phyloP scores from a whole-genome alignment of 2,888 invertebrate genomes.

The Labia minor region DNA sequence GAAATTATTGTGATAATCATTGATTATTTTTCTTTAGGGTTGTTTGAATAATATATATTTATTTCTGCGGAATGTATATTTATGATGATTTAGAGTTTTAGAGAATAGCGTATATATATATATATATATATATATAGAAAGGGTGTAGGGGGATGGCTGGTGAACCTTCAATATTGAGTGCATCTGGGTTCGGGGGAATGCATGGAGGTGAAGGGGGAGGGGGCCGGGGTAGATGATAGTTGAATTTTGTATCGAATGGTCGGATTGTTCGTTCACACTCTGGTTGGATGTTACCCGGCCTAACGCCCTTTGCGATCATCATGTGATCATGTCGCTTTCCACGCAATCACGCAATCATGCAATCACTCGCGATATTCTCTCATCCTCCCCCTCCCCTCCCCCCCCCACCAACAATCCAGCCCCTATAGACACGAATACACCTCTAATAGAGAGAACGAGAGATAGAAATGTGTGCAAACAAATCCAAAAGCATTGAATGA shows the following conservation, averaged over 20 bases:
- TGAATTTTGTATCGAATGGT: slow-evolving; percentile 9
- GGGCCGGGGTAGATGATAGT: too few relatives aligned
- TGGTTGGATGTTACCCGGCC: slow-evolving; percentile 3
- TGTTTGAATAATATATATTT: too few relatives aligned
- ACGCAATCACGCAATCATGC: slow-evolving; percentile 13
- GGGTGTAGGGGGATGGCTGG: too few relatives aligned
- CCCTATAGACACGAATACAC: background rate
- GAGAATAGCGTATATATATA: too few relatives aligned
- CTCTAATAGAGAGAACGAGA: background rate
- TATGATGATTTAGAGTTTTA: too few relatives aligned
- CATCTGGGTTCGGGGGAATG: too few relatives aligned
- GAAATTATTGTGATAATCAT: too few relatives aligned
- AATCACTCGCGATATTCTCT: background rate
- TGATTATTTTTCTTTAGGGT: too few relatives aligned
- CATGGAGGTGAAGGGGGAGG: too few relatives aligned
- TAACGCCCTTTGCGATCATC: slow-evolving; percentile 13
- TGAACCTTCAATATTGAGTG: too few relatives aligned
- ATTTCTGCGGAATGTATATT: too few relatives aligned
- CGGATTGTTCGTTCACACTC: slow-evolving; percentile 13
- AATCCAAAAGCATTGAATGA: background rate
- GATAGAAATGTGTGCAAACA: background rate
- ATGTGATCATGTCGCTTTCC: slow-evolving; percentile 13
- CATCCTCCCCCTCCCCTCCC: background rate
- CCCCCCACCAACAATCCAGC: background rate
- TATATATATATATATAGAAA: too few relatives aligned